Conservation (phyloP, 2,888 invertebrate species). For the Creontiades dilutus region DNA sequence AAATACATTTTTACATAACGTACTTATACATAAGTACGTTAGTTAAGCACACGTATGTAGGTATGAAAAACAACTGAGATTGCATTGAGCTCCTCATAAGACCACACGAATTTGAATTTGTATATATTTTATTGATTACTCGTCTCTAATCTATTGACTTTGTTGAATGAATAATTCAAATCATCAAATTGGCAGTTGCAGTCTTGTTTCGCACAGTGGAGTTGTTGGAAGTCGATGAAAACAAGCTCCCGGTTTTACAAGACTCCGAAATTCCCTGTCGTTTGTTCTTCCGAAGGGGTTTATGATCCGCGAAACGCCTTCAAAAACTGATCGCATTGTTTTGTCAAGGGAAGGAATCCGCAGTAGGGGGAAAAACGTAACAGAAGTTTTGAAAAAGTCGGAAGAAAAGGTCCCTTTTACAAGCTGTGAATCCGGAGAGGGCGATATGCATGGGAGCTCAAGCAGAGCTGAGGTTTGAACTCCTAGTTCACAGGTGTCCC, state of each 20-base stretch:
- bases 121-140: too few species aligned
- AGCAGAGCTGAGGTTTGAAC: neutral
- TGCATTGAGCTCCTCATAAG: too few species aligned
- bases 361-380: neutral
- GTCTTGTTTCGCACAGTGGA: too few species aligned
- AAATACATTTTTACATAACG: too few species aligned
- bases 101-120: too few species aligned
- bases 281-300: neutral
- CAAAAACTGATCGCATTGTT: neutral
- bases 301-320: neutral
- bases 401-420: slow-evolving; percentile 2
- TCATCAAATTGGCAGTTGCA: too few species aligned
- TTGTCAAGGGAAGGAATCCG: neutral
- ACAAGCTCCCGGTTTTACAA: neutral
- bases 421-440: slow-evolving; percentile 22
- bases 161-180: too few species aligned
- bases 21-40: too few species aligned
- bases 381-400: neutral
- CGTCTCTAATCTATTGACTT: too few species aligned
- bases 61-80: too few species aligned
- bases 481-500: neutral
- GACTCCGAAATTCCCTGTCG: neutral
- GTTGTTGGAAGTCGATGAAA: neutral
- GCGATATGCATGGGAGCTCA: neutral
- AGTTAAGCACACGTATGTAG: too few species aligned